These are phyloP conservation scores for Sisor rabdophorus DNA, from an alignment of 2,113 vertebrate species.

Conservation along the genomic window DNA sequence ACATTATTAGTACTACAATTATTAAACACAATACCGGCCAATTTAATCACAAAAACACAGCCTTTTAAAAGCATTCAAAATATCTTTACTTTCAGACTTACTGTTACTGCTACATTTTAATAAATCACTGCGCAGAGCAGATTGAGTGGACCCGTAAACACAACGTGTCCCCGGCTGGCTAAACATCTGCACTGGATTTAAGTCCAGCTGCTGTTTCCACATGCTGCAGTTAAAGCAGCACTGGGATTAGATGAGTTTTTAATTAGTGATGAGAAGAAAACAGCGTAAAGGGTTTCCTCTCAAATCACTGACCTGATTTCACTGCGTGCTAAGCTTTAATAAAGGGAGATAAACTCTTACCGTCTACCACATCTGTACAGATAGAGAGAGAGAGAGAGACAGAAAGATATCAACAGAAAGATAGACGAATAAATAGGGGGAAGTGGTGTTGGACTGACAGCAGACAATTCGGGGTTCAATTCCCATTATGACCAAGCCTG, in stretches of 20 bases:
- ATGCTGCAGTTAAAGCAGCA: constrained; percentile 11
- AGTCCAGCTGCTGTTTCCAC: constrained; percentile 3
- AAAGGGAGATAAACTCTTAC: constrained; percentile 3
- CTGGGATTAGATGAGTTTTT: constrained; percentile 31
- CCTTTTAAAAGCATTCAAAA: no score
- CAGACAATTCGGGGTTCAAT: no score
- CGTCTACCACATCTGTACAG: background rate
- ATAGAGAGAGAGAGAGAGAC: no score
- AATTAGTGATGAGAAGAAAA: constrained; percentile 35
- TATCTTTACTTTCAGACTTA: background rate
- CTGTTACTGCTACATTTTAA: background rate
- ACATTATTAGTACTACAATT: background rate
- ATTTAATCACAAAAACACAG: background rate
- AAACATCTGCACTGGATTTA: constrained; percentile 13
- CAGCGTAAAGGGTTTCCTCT: constrained; percentile 16
- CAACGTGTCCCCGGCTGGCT: background rate
- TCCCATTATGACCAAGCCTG: no score
- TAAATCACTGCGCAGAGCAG: background rate
- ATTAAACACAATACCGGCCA: background rate
- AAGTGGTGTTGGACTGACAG: no score
- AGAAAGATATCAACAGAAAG: no score
- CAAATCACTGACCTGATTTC: constrained; percentile 34
- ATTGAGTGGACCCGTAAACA: background rate
- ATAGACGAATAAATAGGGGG: no score
- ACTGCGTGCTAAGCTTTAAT: background rate